Conservation (phyloP, 2,797 vertebrate genomes). For the Helarctos malayanus region DNA sequence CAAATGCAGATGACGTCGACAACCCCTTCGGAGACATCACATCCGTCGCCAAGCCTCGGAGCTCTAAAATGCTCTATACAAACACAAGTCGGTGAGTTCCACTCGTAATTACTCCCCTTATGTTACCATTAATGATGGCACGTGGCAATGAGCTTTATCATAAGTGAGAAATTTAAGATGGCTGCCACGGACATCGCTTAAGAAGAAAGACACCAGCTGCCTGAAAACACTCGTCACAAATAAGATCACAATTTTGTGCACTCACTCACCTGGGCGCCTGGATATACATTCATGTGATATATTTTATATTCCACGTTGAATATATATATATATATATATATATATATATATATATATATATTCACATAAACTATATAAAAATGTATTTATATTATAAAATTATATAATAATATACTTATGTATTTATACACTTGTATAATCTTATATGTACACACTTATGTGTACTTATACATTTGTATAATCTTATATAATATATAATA, state of each 20-base stretch:
- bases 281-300: background rate
- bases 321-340: background rate
- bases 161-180: background rate
- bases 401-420: background rate
- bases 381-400: background rate
- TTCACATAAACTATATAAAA: background rate
- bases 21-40: conserved; percentile 82
- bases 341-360: background rate
- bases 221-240: background rate
- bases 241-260: background rate
- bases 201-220: background rate
- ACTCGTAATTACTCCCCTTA: background rate
- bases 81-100: conserved; percentile 85
- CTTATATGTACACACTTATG: too few species aligned
- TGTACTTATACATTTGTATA: background rate
- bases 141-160: background rate
- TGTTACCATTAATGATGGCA: background rate
- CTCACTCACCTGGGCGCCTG: background rate
- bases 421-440: background rate
- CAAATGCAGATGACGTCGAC: conserved; percentile 88
- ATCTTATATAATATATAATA: background rate
- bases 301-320: background rate
- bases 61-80: conserved; percentile 74
- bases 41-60: conserved; percentile 84
- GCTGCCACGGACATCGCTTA: background rate